Evolutionary conservation across 2,888 invertebrate species (phyloP).

Genomic region (Thymelicus acteon): DNA sequence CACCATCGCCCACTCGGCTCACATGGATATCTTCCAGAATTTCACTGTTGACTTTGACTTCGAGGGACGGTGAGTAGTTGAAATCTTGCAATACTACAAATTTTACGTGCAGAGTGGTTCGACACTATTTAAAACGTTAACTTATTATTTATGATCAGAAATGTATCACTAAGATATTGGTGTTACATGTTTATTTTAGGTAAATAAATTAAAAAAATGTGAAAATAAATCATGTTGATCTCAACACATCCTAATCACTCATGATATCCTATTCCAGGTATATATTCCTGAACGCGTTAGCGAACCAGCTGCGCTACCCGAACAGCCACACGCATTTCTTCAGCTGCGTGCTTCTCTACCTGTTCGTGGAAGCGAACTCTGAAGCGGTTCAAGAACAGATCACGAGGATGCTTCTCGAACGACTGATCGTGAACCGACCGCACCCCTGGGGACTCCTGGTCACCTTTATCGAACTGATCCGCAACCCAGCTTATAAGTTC

Average conservation of each 20-base stretch:
- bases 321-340: constrained; percentile 99
- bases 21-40: constrained; percentile 99
- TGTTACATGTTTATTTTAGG: no score
- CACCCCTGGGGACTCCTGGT: constrained; percentile 99
- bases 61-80: constrained; percentile 89
- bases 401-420: constrained; percentile 96
- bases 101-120: no score
- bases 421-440: constrained; percentile 98
- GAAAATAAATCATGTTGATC: no score
- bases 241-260: not conserved
- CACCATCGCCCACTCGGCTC: constrained; percentile 99
- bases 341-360: constrained; percentile 97
- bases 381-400: constrained; percentile 99
- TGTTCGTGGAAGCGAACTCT: constrained; percentile 98
- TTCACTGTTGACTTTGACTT: constrained; percentile 98
- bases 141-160: no score
- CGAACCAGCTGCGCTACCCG: constrained; percentile 99
- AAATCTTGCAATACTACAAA: no score
- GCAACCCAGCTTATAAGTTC: constrained; percentile 99
- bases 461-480: constrained; percentile 99
- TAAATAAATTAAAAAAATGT: no score
- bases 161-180: no score
- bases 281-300: constrained; percentile 98
- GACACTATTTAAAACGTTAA: no score
- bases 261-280: constrained; percentile 85